Evolutionary conservation across 2,113 vertebrate genomes (phyloP).

Genomic region (Zeus faber): DNA sequence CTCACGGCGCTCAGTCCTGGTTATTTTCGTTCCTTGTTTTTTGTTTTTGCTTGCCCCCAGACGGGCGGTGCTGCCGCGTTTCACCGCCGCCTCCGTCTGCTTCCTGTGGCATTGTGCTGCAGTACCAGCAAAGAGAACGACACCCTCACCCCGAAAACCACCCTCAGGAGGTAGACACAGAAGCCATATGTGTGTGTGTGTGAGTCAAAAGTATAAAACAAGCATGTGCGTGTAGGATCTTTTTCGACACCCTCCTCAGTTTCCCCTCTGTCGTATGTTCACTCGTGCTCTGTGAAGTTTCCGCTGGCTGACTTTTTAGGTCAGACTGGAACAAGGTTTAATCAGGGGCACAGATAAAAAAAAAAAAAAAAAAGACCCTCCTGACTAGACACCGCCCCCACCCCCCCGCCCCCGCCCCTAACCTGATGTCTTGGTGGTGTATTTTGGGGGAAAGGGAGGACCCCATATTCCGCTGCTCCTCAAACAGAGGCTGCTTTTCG

Average conservation of each 20-base stretch:
- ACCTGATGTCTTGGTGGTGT: conserved; percentile 7
- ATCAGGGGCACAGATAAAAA: conserved; percentile 66
- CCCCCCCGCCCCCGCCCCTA: conserved; percentile 28
- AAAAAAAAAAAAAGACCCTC: conserved; percentile 48
- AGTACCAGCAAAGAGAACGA: conserved; percentile 21
- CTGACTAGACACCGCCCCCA: conserved; percentile 33
- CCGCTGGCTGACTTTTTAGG: conserved; percentile 69
- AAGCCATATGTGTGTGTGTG: neutral
- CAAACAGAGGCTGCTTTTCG: conserved; percentile 34
- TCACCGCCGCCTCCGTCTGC: conserved; percentile 51
- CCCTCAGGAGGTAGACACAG: conserved; percentile 20
- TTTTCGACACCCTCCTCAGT: too few species aligned
- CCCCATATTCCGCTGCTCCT: conserved; percentile 30
- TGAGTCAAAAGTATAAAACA: too few species aligned
- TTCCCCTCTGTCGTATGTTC: too few species aligned
- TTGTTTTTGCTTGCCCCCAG: conserved; percentile 60
- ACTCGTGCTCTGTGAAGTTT: conserved; percentile 61
- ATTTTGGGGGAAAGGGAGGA: conserved; percentile 31
- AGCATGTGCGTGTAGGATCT: too few species aligned
- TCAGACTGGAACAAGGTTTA: conserved; percentile 65
- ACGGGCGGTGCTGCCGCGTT: conserved; percentile 55
- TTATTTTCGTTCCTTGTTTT: conserved; percentile 61
- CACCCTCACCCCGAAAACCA: conserved; percentile 40
- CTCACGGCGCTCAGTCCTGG: conserved; percentile 16
- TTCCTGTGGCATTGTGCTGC: conserved; percentile 64